Evolutionary conservation across 2,113 vertebrate genomes (phyloP), one percentile per base, ranked within the genome.

Genomic region (Alethe diademata): DNA sequence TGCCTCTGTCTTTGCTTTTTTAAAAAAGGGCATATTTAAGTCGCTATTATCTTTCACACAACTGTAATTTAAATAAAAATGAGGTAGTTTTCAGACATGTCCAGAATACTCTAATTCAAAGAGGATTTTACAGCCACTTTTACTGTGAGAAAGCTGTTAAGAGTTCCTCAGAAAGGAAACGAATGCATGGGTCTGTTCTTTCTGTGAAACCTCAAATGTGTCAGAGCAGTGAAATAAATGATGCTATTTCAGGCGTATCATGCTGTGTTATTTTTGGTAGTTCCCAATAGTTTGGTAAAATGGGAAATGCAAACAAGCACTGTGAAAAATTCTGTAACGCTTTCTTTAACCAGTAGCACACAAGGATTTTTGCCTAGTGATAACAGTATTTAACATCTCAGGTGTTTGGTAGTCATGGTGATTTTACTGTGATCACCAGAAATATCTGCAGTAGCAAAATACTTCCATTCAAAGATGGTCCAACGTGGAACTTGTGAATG

Each of bases 161-260:
- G 61, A 82, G 54, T 19, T 91, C 35, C 75, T 95, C 79, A 60
- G 36, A 40, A 93, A 92, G n/a, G 28, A 90, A 90, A 88, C 35
- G 14, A 92, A 86, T 2, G 2, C 62, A 73, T 0, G 6, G 50
- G 81, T 87, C 40, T 42, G 5, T 88, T 94, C 78, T 64, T 83
- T 86, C 60, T 60, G 36, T 76, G 53, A 81, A 88, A 76, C 51
- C 54, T 86, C 93, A 86, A 80, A 95, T 81, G 92, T 92, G 88
- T 93, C 82, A 94, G 71, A 94, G 85, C 82, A 93, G 85, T 88
- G 82, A 93, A 96, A 95, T 79, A 92, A 84, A 97, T 56, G 45
- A 69, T 89, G 58, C 74, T 94, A 90, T 90, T 93, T 94, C 90
- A 60, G 56, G 85, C 71, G 31, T 20, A 71, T 40, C 36, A 1